A percentile compares a stretch with the other conserved stretches of the same genome.
phyloP scores from a whole-genome alignment of 2,113 vertebrate genomes.

The Glaucomys volans region DNA sequence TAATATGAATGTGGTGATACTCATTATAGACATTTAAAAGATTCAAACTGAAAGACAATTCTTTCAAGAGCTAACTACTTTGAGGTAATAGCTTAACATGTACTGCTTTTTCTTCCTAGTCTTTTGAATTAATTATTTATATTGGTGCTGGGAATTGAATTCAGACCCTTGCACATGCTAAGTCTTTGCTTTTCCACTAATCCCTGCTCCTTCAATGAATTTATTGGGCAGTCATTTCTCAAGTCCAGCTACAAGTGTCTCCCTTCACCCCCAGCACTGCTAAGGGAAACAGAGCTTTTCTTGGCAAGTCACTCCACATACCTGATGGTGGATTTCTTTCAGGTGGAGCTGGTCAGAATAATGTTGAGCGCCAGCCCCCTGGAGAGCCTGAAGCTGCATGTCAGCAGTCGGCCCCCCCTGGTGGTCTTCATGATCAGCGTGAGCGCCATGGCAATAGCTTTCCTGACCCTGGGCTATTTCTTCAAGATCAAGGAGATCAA shows the following conservation, averaged over 20 bases:
- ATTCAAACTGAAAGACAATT: not conserved
- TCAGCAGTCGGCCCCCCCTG: conserved; percentile 96
- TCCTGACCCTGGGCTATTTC: conserved; percentile 98
- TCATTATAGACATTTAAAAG: conserved; percentile 48
- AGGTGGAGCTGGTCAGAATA: conserved; percentile 87
- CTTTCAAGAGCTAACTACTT: not conserved
- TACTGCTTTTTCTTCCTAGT: not conserved
- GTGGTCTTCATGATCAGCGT: conserved; percentile 99
- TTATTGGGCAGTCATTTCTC: not conserved
- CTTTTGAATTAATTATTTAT: not conserved
- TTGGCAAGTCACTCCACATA: not conserved
- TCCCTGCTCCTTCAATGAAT: not conserved
- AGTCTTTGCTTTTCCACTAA: not conserved
- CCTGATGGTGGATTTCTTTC: conserved; percentile 47
- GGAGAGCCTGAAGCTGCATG: conserved; percentile 96
- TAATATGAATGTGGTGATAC: not conserved
- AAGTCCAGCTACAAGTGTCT: not conserved
- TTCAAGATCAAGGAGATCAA: conserved; percentile 99
- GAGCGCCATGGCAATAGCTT: conserved; percentile 97
- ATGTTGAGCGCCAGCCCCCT: conserved; percentile 92
- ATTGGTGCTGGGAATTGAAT: not conserved
- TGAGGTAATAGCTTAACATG: conserved; percentile 16
- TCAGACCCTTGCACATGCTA: not conserved
- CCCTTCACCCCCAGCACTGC: too few relatives aligned
- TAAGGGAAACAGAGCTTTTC: not conserved